Conservation (phyloP, 2,888 invertebrate species). For the Macropis europaea region DNA sequence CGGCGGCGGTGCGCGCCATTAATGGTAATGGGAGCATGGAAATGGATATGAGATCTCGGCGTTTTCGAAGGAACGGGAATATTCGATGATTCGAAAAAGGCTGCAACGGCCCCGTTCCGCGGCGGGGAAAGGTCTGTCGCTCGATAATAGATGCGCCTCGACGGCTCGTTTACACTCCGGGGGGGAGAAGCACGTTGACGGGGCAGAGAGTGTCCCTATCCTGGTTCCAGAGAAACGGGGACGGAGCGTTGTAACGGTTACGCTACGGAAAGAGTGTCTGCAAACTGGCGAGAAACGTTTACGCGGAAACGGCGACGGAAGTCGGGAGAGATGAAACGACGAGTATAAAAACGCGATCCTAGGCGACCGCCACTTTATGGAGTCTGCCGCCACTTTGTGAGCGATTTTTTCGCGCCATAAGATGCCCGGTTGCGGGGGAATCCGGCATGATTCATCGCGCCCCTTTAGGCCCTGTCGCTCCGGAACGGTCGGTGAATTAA, state of each 20-base stretch:
- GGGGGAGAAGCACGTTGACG: neutral
- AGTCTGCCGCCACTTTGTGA: constrained; percentile 33
- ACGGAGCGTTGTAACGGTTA: neutral
- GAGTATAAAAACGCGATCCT: constrained; percentile 39
- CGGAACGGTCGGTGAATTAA: constrained; percentile 7
- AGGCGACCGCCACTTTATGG: constrained; percentile 34
- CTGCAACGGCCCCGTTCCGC: neutral
- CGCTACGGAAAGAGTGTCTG: constrained; percentile 19
- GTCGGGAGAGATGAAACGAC: constrained; percentile 32
- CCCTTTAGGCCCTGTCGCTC: constrained; percentile 1
- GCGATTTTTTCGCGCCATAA: constrained; percentile 29
- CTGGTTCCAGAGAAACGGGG: neutral
- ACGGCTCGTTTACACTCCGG: constrained; percentile 3
- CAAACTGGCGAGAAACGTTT: constrained; percentile 6
- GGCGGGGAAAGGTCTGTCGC: neutral
- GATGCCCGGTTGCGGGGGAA: neutral
- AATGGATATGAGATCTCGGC: constrained; percentile 34
- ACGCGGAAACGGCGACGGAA: constrained; percentile 6
- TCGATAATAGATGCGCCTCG: neutral
- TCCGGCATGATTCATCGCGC: too few relatives aligned
- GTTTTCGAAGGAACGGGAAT: constrained; percentile 16
- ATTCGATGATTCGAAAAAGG: constrained; percentile 29
- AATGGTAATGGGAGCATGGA: constrained; percentile 49
- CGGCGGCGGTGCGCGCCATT: constrained; percentile 33
- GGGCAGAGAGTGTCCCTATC: neutral